These are phyloP conservation scores for Phrixothrix hirtus DNA, from an alignment of 2,888 invertebrate species.

Conservation along the genomic window DNA sequence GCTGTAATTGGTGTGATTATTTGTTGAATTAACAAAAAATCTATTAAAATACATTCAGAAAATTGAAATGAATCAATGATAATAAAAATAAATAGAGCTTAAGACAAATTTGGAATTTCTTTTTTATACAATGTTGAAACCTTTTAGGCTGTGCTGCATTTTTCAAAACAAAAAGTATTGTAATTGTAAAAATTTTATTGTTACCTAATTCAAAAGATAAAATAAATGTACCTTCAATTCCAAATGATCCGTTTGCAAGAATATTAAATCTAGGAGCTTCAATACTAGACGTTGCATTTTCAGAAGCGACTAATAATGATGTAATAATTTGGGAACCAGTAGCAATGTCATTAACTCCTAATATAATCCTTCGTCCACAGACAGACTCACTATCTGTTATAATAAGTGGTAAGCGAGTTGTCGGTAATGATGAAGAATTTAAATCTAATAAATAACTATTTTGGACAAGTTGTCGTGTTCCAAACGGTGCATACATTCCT, in stretches of 20 bases:
- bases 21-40: too few relatives aligned
- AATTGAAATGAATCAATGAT: too few relatives aligned
- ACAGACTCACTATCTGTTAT: constrained; percentile 51
- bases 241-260: constrained; percentile 46
- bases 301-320: constrained; percentile 54
- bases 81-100: too few relatives aligned
- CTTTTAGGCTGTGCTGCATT: too few relatives aligned
- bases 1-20: too few relatives aligned
- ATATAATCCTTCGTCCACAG: constrained; percentile 60
- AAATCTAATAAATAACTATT: constrained; percentile 61
- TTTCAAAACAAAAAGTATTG: too few relatives aligned
- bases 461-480: constrained; percentile 57
- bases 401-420: constrained; percentile 52
- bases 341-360: constrained; percentile 60
- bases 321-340: constrained; percentile 59
- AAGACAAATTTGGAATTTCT: too few relatives aligned
- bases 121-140: too few relatives aligned
- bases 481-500: constrained; percentile 61
- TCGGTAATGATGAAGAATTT: constrained; percentile 39
- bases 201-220: too few relatives aligned
- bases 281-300: constrained; percentile 57
- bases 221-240: constrained; percentile 51
- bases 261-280: constrained; percentile 59
- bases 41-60: too few relatives aligned
- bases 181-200: too few relatives aligned